Evolutionary conservation across 2,888 invertebrate species (phyloP), one percentile per base, ranked within the genome.

Genomic region (Sarcophaga carnaria): DNA sequence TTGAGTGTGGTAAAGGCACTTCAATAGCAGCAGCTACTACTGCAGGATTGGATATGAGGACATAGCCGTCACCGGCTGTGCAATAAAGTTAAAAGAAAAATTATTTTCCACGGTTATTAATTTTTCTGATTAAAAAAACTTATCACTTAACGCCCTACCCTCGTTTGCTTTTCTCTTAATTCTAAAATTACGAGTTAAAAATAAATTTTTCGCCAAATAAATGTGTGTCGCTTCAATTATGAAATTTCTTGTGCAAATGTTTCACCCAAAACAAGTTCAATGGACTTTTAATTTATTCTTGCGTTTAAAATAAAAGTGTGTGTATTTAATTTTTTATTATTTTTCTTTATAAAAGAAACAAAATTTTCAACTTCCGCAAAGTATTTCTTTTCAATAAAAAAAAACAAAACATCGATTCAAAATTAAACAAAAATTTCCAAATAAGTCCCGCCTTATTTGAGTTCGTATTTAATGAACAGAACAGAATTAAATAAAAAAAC

Each of bases 381-480:
- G 17, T 69, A 6, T 64, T 37, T 45, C 63, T 64, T 79, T 72
- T 59, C 25, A 59, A 37, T 60, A 60, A 54, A 69, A 22, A 14
- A 12, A 12, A 12, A 49, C 6, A 67, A 37, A 37, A 70, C 64
- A 75, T 76, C 47, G 47, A 76, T 71, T 80, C 27, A 27, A 74
- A 69, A 27, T 69, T 20, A 75, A 20, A 83, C 45, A 17, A 67
- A 72, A 63, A 75, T 22, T 25, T n/a, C 77, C 70, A 71, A 80
- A 84, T 76, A 84, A 66, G 80, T 76, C 70, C 70, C 54, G 76
- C 12, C 12, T 80, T 60, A 76, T 66, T 80, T 78, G 49, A 37
- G 22, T 54, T 62, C 66, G 62, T 6, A 78, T 45, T 74, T 67
- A 78, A 78, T 72, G 72, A 83, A 37, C 71, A 67, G 71, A 77